These are phyloP conservation scores for Drosophila dunni DNA, from an alignment of 1,140 invertebrate species.

Conservation along the genomic window DNA sequence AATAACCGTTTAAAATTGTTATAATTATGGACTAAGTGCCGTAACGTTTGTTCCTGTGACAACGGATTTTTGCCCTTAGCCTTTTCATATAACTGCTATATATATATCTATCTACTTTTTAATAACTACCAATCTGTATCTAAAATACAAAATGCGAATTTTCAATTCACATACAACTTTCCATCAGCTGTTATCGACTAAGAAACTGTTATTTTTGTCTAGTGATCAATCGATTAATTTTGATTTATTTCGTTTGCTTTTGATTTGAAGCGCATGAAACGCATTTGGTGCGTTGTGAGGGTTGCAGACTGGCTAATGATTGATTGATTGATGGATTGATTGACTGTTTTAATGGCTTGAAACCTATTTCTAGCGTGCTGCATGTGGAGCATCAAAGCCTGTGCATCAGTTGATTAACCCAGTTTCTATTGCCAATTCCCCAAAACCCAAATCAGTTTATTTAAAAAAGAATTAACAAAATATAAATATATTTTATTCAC, in stretches of 20 bases:
- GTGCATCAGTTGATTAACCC: constrained; percentile 49
- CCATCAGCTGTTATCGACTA: background rate
- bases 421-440: constrained; percentile 15
- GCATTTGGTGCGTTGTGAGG: constrained; percentile 11
- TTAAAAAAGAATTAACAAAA: constrained; percentile 6
- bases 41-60: constrained; percentile 53
- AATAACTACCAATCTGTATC: constrained; percentile 30
- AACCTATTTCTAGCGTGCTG: constrained; percentile 53
- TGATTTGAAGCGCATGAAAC: constrained; percentile 32
- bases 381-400: constrained; percentile 56
- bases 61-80: constrained; percentile 38
- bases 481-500: constrained; percentile 37
- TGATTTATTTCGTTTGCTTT: constrained; percentile 8
- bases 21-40: constrained; percentile 35
- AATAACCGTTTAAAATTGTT: constrained; percentile 23
- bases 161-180: background rate
- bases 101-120: constrained; percentile 3
- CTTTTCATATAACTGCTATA: constrained; percentile 9
- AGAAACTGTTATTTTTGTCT: constrained; percentile 10
- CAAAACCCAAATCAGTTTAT: constrained; percentile 20
- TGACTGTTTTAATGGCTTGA: constrained; percentile 44
- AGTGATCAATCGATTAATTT: constrained; percentile 1
- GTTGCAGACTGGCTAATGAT: constrained; percentile 21
- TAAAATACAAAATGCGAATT: constrained; percentile 19
- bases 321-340: constrained; percentile 48